Base-by-base conservation (phyloP, 2,113 vertebrate genomes). In the Scophthalmus maximus region DNA sequence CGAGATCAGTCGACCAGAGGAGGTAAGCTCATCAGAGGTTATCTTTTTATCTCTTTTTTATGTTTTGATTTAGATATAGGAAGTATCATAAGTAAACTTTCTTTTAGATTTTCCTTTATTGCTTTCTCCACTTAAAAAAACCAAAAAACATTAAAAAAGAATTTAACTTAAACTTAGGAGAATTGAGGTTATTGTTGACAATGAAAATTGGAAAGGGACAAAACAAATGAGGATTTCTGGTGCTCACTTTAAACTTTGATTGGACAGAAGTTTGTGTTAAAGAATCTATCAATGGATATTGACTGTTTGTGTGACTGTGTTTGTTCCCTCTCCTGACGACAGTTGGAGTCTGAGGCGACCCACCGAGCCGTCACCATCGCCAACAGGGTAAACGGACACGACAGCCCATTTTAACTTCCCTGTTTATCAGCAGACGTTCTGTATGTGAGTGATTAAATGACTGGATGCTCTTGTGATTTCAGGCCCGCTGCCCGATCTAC, bases 1-100 rank as follows among this genome's bases (percentile, higher is more conserved):
- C 1, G 97, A 98, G 88, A 97, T 99, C 92, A 98, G 97, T 88
- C 95, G 96, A 74, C 97, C 97, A 0, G 97, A 99, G 32, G 97
- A 98, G 96, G 97, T 98, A 62, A 82, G 18, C 53, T 59, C 11
- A 18, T 44, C 4, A 3, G 9, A n/a, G 29, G 5, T n/a, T 46
- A 26, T 30, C 30, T 40, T 3, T 59, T 22, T 7, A 17, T 68
- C 18, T 40, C 8, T n/a, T n/a, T n/a, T n/a, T n/a, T n/a, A n/a
- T n/a, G n/a, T n/a, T n/a, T n/a, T n/a, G 3, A 8, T 51, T 52
- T 25, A 50, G 6, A 8, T 23, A n/a, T n/a, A n/a, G n/a, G n/a
- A n/a, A n/a, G n/a, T n/a, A n/a, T n/a, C n/a, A n/a, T n/a, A n/a
- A n/a, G 9, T 34, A 6, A 6, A 34, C 9, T 34, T 34, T 34